Evolutionary conservation across 2,113 vertebrate species (phyloP).

Genomic region (Oreochromis spilurus): DNA sequence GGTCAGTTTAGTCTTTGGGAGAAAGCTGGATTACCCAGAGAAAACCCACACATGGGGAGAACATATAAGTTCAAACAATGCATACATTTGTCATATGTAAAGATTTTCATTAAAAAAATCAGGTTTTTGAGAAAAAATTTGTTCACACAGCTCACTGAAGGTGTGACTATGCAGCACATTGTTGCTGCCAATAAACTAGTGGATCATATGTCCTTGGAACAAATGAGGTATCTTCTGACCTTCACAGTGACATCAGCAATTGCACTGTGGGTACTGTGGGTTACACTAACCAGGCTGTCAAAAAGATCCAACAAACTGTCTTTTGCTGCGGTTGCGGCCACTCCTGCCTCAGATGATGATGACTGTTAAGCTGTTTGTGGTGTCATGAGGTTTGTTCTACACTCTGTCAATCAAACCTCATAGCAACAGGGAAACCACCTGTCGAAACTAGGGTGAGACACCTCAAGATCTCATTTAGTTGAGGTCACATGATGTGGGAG

Average conservation of each 20-base stretch:
- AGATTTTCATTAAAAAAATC: neutral
- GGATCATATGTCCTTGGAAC: neutral
- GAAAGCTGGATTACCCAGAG: neutral
- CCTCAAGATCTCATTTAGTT: fast-evolving
- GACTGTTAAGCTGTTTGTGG: neutral
- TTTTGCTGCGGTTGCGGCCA: neutral
- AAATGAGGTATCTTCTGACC: neutral
- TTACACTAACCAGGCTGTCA: neutral
- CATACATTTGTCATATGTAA: neutral
- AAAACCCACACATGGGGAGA: neutral
- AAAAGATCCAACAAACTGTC: neutral
- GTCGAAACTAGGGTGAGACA: neutral
- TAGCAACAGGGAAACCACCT: neutral
- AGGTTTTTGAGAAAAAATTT: fast-evolving
- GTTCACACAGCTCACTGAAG: neutral
- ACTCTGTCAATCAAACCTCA: neutral
- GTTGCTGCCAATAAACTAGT: neutral
- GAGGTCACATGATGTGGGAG: neutral
- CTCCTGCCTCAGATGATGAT: neutral
- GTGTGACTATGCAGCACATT: neutral
- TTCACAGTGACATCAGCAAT: neutral
- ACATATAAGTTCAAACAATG: neutral
- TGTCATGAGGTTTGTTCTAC: neutral
- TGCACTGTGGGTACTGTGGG: neutral
- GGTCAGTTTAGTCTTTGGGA: neutral